A percentile compares a stretch with the other conserved stretches of the same genome.
These are phyloP conservation scores for Drosophila nigrodunni DNA, from an alignment of 1,140 invertebrate genomes.

Conservation along the genomic window DNA sequence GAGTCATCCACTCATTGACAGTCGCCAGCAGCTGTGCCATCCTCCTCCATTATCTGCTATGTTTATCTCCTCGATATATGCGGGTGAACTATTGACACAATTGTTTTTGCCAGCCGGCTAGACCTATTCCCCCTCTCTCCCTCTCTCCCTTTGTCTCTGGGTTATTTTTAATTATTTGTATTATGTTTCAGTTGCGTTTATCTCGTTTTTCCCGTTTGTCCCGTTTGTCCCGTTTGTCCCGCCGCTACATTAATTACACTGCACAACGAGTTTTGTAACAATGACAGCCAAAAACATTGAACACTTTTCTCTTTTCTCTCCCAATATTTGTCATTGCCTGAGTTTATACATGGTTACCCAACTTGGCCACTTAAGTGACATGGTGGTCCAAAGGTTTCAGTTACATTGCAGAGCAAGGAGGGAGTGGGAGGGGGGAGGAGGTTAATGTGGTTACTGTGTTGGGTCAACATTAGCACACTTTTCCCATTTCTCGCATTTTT, in stretches of 20 bases:
- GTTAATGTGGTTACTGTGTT: slow-evolving; percentile 71
- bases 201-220: slow-evolving; percentile 43
- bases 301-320: slow-evolving; percentile 38
- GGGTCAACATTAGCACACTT: slow-evolving; percentile 43
- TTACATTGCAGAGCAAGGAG: slow-evolving; percentile 7
- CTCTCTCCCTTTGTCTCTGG: slow-evolving; percentile 29
- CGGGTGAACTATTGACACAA: slow-evolving; percentile 82
- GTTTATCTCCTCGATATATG: slow-evolving; percentile 72
- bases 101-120: slow-evolving; percentile 71
- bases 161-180: slow-evolving; percentile 83
- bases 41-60: slow-evolving; percentile 61
- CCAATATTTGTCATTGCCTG: slow-evolving; percentile 65
- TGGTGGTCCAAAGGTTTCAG: slow-evolving; percentile 56
- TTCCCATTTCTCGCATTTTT: not conserved
- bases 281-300: slow-evolving; percentile 41
- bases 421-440: not conserved
- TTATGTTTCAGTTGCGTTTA: slow-evolving; percentile 75
- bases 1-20: slow-evolving; percentile 62
- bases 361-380: slow-evolving; percentile 59
- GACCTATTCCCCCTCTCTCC: slow-evolving; percentile 35
- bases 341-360: slow-evolving; percentile 45
- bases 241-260: slow-evolving; percentile 59
- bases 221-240: slow-evolving; percentile 18
- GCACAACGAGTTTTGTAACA: slow-evolving; percentile 48
- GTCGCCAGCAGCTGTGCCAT: slow-evolving; percentile 70